Conservation (phyloP, 2,888 invertebrate genomes). For the Caenorhabditis japonica region DNA sequence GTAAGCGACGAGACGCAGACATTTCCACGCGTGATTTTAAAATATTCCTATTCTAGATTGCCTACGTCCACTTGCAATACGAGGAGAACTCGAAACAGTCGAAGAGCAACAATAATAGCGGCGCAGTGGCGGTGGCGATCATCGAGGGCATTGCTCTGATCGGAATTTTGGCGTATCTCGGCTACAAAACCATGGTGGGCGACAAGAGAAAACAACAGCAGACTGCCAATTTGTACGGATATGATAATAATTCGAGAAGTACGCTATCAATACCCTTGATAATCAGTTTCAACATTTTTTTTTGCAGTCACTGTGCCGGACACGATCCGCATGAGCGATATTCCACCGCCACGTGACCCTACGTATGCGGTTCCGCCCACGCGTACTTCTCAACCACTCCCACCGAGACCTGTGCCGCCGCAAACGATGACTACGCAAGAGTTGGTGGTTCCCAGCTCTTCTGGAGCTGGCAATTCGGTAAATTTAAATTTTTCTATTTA, state of each 20-base stretch:
- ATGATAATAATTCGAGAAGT: constrained; percentile 26
- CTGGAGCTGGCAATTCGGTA: neutral
- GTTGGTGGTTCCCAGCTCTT: constrained; percentile 24
- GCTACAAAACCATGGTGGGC: constrained; percentile 35
- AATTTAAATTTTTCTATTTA: neutral
- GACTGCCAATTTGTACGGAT: constrained; percentile 18
- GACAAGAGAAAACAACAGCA: constrained; percentile 16
- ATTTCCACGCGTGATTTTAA: neutral
- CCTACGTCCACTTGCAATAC: constrained; percentile 20
- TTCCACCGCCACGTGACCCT: constrained; percentile 38
- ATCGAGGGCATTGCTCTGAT: constrained; percentile 44
- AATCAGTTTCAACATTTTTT: neutral
- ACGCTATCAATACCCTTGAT: neutral
- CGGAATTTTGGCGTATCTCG: constrained; percentile 39
- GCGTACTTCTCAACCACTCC: neutral
- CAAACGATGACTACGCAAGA: constrained; percentile 26
- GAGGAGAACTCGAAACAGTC: constrained; percentile 8
- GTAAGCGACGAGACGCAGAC: too few species aligned
- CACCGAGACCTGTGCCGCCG: constrained; percentile 7
- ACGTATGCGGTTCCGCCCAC: constrained; percentile 19
- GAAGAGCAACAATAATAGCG: constrained; percentile 18
- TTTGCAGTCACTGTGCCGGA: constrained; percentile 39
- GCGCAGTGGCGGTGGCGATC: constrained; percentile 46
- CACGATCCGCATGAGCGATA: constrained; percentile 43
- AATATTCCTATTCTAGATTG: constrained; percentile 9